These are phyloP conservation scores for Leistus spinibarbis DNA, from an alignment of 2,888 invertebrate species.

Conservation along the genomic window DNA sequence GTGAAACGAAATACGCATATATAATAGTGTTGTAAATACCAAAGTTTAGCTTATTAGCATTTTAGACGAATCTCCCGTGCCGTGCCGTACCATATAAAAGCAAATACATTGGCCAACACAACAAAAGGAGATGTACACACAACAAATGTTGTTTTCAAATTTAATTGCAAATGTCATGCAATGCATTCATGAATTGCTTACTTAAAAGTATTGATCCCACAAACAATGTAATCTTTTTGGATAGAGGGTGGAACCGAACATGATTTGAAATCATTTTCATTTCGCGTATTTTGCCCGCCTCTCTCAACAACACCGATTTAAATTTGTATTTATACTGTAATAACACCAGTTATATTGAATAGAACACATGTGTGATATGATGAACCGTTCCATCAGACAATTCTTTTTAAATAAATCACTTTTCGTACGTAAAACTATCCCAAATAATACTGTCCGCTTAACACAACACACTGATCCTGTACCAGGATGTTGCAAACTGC, in stretches of 20 bases:
- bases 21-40: background rate
- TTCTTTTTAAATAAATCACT: slow-evolving; percentile 17
- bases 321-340: slow-evolving; percentile 6
- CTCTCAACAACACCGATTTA: background rate
- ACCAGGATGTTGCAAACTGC: slow-evolving; percentile 25
- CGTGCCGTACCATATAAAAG: too few species aligned
- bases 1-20: slow-evolving; percentile 18
- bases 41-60: background rate
- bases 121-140: background rate
- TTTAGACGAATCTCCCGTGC: background rate
- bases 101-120: background rate
- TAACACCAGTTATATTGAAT: slow-evolving; percentile 11
- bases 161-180: background rate
- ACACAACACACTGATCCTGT: slow-evolving; percentile 25
- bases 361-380: slow-evolving; percentile 16
- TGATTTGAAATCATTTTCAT: slow-evolving; percentile 25
- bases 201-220: slow-evolving; percentile 37
- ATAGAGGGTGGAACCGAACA: slow-evolving; percentile 31
- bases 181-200: slow-evolving; percentile 10
- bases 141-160: background rate
- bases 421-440: background rate
- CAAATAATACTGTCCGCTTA: slow-evolving; percentile 17
- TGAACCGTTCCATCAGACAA: slow-evolving; percentile 11
- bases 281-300: background rate
- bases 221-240: slow-evolving; percentile 27